Conservation (phyloP, 2,888 invertebrate genomes). For the Escarpia spicata region DNA sequence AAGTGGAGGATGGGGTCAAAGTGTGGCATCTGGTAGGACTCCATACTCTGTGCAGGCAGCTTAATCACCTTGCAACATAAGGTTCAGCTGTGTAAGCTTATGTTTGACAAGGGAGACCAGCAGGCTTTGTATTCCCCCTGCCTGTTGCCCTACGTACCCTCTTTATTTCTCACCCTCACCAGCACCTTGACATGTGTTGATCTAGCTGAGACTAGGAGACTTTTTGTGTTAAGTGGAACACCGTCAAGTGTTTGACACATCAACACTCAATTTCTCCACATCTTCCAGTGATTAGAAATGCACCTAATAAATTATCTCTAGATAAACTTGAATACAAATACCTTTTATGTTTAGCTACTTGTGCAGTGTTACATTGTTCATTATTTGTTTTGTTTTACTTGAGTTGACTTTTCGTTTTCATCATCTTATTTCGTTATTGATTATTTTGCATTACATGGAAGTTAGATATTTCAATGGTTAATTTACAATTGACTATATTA, state of each 20-base stretch:
- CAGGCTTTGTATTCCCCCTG: neutral
- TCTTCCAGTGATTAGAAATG: neutral
- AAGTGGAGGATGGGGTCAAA: constrained; percentile 42
- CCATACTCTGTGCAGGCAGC: neutral
- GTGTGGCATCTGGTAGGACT: constrained; percentile 40
- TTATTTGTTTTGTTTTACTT: neutral
- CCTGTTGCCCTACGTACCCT: neutral
- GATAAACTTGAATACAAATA: neutral
- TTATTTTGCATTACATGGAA: neutral
- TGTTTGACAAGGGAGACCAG: neutral
- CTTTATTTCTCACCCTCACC: neutral
- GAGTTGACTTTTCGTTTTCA: neutral
- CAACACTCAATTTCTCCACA: neutral
- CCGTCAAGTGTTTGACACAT: neutral
- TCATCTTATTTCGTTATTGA: neutral
- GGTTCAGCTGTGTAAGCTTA: neutral
- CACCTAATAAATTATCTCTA: neutral
- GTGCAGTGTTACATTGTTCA: no score
- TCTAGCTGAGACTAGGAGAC: neutral
- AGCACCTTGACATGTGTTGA: neutral
- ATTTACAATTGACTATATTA: neutral
- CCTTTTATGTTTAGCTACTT: no score
- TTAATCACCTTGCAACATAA: neutral
- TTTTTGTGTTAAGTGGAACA: neutral
- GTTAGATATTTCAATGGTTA: constrained; percentile 13